phyloP scores from a whole-genome alignment of 2,888 invertebrate species.

The Rhamnusium bicolor region DNA sequence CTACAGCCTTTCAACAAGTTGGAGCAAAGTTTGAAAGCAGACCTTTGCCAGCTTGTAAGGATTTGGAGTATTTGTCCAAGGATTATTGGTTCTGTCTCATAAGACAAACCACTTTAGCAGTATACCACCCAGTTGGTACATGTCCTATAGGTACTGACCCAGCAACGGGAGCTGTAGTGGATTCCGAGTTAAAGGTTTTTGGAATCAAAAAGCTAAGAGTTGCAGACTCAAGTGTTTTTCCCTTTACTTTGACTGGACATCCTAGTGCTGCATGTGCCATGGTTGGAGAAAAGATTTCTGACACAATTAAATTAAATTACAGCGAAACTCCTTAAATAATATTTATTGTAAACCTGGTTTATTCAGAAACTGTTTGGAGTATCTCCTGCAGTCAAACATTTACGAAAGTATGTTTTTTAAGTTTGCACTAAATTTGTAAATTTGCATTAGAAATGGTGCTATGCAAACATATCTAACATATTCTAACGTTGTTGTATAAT shows the following conservation, averaged over 20 bases:
- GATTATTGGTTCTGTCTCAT: constrained; percentile 80
- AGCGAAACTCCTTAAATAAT: not conserved
- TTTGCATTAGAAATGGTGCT: no score
- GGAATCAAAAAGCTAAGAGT: constrained; percentile 76
- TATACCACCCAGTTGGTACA: constrained; percentile 73
- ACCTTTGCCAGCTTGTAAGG: constrained; percentile 69
- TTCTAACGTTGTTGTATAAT: no score
- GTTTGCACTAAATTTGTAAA: no score
- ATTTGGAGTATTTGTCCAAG: constrained; percentile 72
- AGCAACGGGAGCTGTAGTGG: constrained; percentile 76
- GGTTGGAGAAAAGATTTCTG: constrained; percentile 81
- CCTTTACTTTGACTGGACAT: constrained; percentile 77
- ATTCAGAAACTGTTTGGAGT: no score
- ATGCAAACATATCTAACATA: no score
- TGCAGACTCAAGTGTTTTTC: constrained; percentile 79
- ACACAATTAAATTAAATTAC: constrained; percentile 73
- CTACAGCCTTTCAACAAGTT: constrained; percentile 72
- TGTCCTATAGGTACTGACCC: constrained; percentile 74
- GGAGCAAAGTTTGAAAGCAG: constrained; percentile 65
- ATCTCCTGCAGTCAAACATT: no score
- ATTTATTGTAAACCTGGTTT: not conserved
- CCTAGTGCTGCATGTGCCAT: constrained; percentile 79
- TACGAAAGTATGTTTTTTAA: no score
- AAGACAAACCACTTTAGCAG: constrained; percentile 54
- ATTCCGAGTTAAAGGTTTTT: constrained; percentile 76